Conservation (phyloP, 2,797 vertebrate genomes). For the Craterocephalus amniculus region DNA sequence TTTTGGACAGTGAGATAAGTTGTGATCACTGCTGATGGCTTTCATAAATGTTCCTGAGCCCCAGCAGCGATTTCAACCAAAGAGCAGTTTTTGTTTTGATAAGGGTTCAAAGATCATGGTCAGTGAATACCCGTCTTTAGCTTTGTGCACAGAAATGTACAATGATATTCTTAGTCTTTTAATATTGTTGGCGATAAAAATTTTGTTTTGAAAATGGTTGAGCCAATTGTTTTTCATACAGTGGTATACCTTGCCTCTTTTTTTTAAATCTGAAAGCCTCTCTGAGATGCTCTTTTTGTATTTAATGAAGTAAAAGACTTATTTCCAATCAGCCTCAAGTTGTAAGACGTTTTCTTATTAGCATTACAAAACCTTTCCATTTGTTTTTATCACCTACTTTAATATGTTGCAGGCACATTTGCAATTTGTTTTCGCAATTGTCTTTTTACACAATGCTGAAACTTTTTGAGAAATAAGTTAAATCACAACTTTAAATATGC, state of each 20-base stretch:
- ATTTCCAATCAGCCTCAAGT: background rate
- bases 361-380: background rate
- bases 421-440: too few relatives aligned
- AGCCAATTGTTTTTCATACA: too few relatives aligned
- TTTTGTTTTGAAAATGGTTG: too few relatives aligned
- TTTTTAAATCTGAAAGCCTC: too few relatives aligned
- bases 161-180: background rate
- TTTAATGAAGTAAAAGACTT: too few relatives aligned
- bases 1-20: background rate
- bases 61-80: too few relatives aligned
- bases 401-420: too few relatives aligned
- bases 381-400: too few relatives aligned
- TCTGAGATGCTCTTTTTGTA: too few relatives aligned
- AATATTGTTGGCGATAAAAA: too few relatives aligned
- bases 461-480: background rate
- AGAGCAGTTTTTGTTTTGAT: background rate
- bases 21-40: background rate
- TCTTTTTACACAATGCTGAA: background rate
- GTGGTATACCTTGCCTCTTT: too few relatives aligned
- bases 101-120: background rate
- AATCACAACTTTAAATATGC: background rate
- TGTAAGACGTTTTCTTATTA: background rate
- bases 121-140: background rate
- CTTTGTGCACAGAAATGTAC: background rate
- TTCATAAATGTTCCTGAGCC: too few relatives aligned